Evolutionary conservation across 2,888 invertebrate genomes (phyloP).

Genomic region (Chaetoderma sp.): DNA sequence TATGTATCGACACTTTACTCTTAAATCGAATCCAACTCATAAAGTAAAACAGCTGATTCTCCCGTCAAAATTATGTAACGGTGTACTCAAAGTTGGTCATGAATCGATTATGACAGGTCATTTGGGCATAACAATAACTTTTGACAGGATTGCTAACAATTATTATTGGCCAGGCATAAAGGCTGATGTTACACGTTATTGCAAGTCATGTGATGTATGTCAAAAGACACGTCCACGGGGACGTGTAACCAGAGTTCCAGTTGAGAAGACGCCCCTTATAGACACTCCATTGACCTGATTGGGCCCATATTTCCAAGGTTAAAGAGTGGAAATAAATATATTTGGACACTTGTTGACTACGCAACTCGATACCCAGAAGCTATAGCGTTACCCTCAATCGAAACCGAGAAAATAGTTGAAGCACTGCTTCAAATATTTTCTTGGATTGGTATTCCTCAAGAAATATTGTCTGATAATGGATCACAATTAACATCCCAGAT

Average conservation of each 20-base stretch:
- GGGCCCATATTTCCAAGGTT: slow-evolving; percentile 35
- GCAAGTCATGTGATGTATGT: slow-evolving; percentile 39
- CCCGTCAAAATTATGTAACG: slow-evolving; percentile 2
- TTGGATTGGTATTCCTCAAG: too few species aligned
- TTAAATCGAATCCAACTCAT: too few species aligned
- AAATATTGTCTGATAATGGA: too few species aligned
- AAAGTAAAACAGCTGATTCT: slow-evolving; percentile 28
- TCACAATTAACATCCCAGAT: too few species aligned
- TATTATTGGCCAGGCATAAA: slow-evolving; percentile 38
- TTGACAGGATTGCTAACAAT: slow-evolving; percentile 12
- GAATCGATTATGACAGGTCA: slow-evolving; percentile 30
- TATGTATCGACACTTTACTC: too few species aligned
- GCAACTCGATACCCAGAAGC: too few species aligned
- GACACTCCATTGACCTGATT: slow-evolving; percentile 39
- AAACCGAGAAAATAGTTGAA: too few species aligned
- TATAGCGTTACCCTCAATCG: too few species aligned
- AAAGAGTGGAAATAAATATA: not conserved
- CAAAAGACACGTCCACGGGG: slow-evolving; percentile 32
- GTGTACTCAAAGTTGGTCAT: slow-evolving; percentile 24
- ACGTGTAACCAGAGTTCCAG: slow-evolving; percentile 23
- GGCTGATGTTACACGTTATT: too few species aligned
- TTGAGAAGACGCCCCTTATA: too few species aligned
- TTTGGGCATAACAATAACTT: slow-evolving; percentile 14
- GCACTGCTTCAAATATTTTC: slow-evolving; percentile 29
- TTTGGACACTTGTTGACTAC: not conserved